Conservation (phyloP, 1,140 invertebrate species). For the Luehdorfia chinensis region DNA sequence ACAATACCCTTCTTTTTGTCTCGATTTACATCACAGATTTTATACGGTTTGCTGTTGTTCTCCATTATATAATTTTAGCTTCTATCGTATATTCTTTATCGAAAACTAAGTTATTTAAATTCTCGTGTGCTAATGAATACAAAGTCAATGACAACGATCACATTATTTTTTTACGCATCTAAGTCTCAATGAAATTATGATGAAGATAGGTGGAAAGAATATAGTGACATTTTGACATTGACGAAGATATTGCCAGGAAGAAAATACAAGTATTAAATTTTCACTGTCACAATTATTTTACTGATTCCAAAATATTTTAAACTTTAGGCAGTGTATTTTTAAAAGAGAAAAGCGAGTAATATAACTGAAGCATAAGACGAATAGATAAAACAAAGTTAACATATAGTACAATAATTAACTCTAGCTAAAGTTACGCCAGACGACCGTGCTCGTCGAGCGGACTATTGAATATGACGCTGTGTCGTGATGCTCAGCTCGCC, state of each 20-base stretch:
- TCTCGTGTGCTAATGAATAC: not conserved
- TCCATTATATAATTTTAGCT: slow-evolving; percentile 58
- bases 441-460: slow-evolving; percentile 4
- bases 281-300: slow-evolving; percentile 1
- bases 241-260: slow-evolving; percentile 29
- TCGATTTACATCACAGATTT: slow-evolving; percentile 82
- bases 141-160: slow-evolving; percentile 11
- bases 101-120: slow-evolving; percentile 1
- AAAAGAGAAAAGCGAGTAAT: too few relatives aligned
- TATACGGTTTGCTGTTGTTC: slow-evolving; percentile 72
- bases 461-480: slow-evolving; percentile 8
- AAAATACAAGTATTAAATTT: slow-evolving; percentile 13
- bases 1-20: slow-evolving; percentile 89
- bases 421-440: too few relatives aligned
- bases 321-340: too few relatives aligned
- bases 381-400: too few relatives aligned
- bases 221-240: slow-evolving; percentile 22
- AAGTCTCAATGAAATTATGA: not conserved
- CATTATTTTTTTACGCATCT: not conserved
- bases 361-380: too few relatives aligned
- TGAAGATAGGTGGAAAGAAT: not conserved
- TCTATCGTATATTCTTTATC: too few relatives aligned
- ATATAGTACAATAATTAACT: too few relatives aligned
- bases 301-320: too few relatives aligned
- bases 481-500: not conserved